phyloP scores from a whole-genome alignment of 2,113 vertebrate species.

The Sialia sialis region DNA sequence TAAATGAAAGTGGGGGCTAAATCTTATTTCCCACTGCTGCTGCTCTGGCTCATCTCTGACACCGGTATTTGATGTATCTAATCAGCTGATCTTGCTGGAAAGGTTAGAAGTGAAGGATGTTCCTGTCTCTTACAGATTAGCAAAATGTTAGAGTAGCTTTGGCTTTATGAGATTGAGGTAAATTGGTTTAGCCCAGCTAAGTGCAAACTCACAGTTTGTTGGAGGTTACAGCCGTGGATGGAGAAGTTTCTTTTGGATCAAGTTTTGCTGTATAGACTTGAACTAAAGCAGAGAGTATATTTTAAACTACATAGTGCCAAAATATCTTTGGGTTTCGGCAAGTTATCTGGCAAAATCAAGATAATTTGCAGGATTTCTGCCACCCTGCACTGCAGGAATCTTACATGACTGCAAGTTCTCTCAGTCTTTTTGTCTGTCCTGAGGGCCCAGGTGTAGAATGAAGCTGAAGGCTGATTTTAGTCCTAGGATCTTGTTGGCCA shows the following conservation, averaged over 20 bases:
- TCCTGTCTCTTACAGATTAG: slow-evolving; percentile 34
- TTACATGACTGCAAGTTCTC: not conserved
- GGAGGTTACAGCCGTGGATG: not conserved
- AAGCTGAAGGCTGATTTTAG: not conserved
- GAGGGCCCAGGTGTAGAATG: not conserved
- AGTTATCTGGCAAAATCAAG: not conserved
- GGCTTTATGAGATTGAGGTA: slow-evolving; percentile 5
- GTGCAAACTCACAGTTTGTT: not conserved
- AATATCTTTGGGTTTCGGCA: not conserved
- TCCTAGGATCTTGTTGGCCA: not conserved
- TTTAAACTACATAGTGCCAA: not conserved
- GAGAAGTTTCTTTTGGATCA: not conserved
- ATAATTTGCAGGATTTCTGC: not conserved
- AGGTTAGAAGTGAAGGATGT: slow-evolving; percentile 48
- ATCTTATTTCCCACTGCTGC: slow-evolving; percentile 41
- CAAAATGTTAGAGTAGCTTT: slow-evolving; percentile 15
- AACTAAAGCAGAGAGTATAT: not conserved
- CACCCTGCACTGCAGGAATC: not conserved
- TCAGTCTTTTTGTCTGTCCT: not conserved
- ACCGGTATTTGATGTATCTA: not conserved
- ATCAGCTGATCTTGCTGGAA: slow-evolving; percentile 30
- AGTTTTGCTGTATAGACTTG: not conserved
- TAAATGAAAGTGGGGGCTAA: slow-evolving; percentile 27
- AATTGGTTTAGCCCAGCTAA: not conserved
- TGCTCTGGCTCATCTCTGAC: slow-evolving; percentile 22